Conservation (phyloP, 2,888 invertebrate genomes). For the Chymomyza amoena region DNA sequence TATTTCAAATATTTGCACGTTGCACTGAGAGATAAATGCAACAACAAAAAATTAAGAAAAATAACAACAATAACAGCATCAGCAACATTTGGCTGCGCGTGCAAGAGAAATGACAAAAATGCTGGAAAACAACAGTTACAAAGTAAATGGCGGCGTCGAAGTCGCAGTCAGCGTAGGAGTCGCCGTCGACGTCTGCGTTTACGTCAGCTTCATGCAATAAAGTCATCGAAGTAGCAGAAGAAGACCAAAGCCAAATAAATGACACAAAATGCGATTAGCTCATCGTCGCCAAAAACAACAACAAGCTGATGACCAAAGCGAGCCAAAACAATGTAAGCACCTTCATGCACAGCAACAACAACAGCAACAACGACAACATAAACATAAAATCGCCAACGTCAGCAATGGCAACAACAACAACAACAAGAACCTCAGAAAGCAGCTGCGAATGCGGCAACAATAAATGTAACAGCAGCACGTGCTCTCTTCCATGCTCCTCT, state of each 20-base stretch:
- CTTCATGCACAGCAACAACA: not conserved
- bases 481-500: not conserved
- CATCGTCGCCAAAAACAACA: not conserved
- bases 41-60: conserved; percentile 13
- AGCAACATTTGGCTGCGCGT: not conserved
- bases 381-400: not conserved
- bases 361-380: conserved; percentile 5
- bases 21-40: not conserved
- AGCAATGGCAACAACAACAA: not conserved
- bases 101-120: not conserved
- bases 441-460: not conserved
- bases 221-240: not conserved
- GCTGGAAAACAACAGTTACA: not conserved
- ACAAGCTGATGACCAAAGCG: not conserved
- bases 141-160: not conserved
- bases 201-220: not conserved
- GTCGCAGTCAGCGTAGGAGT: not conserved
- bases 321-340: not conserved
- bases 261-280: not conserved
- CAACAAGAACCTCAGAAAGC: conserved; percentile 1
- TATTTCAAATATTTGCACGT: conserved; percentile 5
- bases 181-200: not conserved
- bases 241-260: not conserved
- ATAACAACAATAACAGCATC: conserved; percentile 21
- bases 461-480: not conserved